These are phyloP conservation scores for Campoplex nolae DNA, from an alignment of 2,888 invertebrate species.

Conservation along the genomic window DNA sequence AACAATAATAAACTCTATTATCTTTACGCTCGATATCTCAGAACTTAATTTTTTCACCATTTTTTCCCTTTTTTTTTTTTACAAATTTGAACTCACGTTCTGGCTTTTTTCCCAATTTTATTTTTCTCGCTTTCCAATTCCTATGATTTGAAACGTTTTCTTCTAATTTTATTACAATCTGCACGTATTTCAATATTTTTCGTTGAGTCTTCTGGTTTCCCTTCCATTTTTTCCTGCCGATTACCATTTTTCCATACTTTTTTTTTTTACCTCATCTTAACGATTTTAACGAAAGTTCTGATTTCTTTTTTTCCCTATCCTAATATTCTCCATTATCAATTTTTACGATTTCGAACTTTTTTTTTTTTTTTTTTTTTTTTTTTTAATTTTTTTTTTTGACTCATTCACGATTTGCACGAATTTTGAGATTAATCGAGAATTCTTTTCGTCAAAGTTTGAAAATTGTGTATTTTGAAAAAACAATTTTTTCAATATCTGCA, in stretches of 20 bases:
- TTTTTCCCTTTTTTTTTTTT: conserved; percentile 45
- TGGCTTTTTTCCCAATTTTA: not conserved
- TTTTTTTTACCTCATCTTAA: too few species aligned
- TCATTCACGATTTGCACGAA: too few species aligned
- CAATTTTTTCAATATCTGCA: too few species aligned
- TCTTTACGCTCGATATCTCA: not conserved
- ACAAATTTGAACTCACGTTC: not conserved
- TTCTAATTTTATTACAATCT: not conserved
- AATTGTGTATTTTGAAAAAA: too few species aligned
- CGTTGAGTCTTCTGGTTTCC: too few species aligned
- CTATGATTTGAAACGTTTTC: not conserved
- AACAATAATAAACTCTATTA: conserved; percentile 74
- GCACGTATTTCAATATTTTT: not conserved
- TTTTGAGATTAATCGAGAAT: too few species aligned
- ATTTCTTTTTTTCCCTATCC: too few species aligned
- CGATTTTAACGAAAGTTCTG: too few species aligned
- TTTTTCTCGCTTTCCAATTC: not conserved
- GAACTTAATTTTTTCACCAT: not conserved
- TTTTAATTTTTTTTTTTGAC: too few species aligned
- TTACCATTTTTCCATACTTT: not conserved
- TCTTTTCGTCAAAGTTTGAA: too few species aligned
- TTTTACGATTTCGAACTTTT: not conserved
- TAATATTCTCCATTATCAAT: not conserved
- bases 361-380: not conserved
- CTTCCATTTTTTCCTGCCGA: not conserved